Evolutionary conservation across 2,797 vertebrate genomes (phyloP), one percentile per base, ranked within the genome.

Genomic region (Characodon lateralis): DNA sequence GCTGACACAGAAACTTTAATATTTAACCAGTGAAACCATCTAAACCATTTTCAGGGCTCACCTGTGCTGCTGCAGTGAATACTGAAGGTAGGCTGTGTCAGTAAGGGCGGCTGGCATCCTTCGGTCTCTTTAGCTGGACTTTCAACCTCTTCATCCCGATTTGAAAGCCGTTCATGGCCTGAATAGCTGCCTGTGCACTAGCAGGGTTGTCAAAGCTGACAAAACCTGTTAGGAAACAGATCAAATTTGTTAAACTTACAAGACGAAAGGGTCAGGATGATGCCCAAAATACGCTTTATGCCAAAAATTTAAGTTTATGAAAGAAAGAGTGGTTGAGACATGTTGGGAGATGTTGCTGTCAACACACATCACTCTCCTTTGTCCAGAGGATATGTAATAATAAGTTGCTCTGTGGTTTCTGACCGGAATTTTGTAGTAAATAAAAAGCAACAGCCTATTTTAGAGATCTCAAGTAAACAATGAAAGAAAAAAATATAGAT

Each of bases 91-190:
- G 89, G 90, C 82, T 90, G 91, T 93, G 95, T 99, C 98, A 99
- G 96, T 99, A 99, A 83, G 97, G 97, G 88, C 98, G 98, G 92
- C 95, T 98, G 50, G 97, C 96, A 79, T 99, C 98, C 95, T 98
- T 99, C 90, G 98, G 98, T 94, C 98, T 95, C 93, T 99, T 99
- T 91, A 99, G 93, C 93, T 99, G 98, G 31, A 99, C 98, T 95
- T 99, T 99, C 95, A 99, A 97, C 90, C 98, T 96, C 90, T 99
- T 99, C 97, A 98, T 99, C 76, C 98, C 98, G 41, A 99, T 97
- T 94, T 99, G 98, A 94, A 99, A 99, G 92, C 98, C 98, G n/a
- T 99, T 99, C 98, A 99, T 99, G 94, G 98, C 97, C 92, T 99
- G 98, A 93, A 99, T 99, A 91, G 98, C 98, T 71, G 97, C 96